These are phyloP conservation scores for Epistrophe grossulariae DNA, from an alignment of 2,888 invertebrate species.

Conservation along the genomic window DNA sequence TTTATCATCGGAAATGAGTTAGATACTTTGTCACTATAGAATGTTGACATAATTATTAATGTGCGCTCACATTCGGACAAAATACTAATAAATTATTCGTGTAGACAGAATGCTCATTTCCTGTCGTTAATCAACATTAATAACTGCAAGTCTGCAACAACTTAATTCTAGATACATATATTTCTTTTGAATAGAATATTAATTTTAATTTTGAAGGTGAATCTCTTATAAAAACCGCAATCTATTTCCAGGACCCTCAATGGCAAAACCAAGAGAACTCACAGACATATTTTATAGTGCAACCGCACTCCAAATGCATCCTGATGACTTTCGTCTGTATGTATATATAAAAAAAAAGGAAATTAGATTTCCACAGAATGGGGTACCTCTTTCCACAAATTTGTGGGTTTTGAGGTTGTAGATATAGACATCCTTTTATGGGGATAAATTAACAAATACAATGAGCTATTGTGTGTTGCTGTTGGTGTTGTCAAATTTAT, in stretches of 20 bases:
- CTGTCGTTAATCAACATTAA: neutral
- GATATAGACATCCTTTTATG: neutral
- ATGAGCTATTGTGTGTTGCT: neutral
- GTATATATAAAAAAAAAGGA: too few relatives aligned
- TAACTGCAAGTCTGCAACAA: neutral
- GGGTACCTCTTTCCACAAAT: neutral
- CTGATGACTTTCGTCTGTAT: slow-evolving; percentile 12
- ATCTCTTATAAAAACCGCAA: slow-evolving; percentile 33
- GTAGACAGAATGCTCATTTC: slow-evolving; percentile 24
- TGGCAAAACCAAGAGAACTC: neutral
- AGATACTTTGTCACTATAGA: slow-evolving; percentile 25
- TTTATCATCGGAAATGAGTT: slow-evolving; percentile 58
- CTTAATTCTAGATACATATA: neutral
- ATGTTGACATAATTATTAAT: slow-evolving; percentile 39
- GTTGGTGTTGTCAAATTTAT: neutral
- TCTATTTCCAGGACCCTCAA: slow-evolving; percentile 24
- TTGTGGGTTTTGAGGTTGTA: slow-evolving; percentile 16
- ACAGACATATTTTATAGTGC: neutral
- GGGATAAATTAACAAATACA: neutral
- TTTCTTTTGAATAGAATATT: slow-evolving; percentile 2
- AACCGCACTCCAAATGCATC: slow-evolving; percentile 43
- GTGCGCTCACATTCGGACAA: neutral
- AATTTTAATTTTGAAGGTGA: slow-evolving; percentile 1
- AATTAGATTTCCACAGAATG: neutral
- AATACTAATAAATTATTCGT: slow-evolving; percentile 51